Base-by-base conservation (phyloP, 2,797 vertebrate genomes). In the Syndactyla subalaris region DNA sequence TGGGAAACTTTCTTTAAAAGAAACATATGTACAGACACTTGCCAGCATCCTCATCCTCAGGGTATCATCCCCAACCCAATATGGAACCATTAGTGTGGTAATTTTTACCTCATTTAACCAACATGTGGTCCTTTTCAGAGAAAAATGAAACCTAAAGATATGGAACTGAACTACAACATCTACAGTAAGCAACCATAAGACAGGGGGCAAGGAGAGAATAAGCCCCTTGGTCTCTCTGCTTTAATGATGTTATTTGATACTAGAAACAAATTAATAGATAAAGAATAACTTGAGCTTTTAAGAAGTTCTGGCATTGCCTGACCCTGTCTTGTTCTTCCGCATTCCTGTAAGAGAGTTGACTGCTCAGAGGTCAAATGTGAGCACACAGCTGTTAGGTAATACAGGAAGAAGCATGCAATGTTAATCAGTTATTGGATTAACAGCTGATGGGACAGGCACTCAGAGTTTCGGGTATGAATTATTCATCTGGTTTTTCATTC, bases 381-480 rank as follows among this genome's bases (percentile, higher is more conserved):
- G 55, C 78, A 58, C 38, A 89, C 59, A 87, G 68, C 30, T 80
- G 14, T 94, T 88, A 48, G 29, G 83, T 30, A 96, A 96, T 41
- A 54, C 0, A 3, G 92, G 88, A 96, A 95, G 30, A 79, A 94
- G 19, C 12, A 41, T 4, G 2, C 49, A 86, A 26, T 26, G 88
- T 95, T 92, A 93, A 94, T 92, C 74, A 87, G 89, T 95, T 93
- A 94, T n/a, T 43, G 23, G 55, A 94, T 82, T 92, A 93, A 85
- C 34, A 87, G 76, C 32, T 67, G 73, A 90, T 2, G 0, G 19
- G 93, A 93, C 45, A 57, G 18, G 66, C 43, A 67, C 22, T 39
- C 1, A 0, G 30, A 74, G 48, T 92, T 90, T 93, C 9, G 0
- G 24, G 12, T 46, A 77, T 49, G 45, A 92, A 63, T 92, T 89